Evolutionary conservation across 2,888 invertebrate species (phyloP).

Genomic region (Caenorhabditis becei): DNA sequence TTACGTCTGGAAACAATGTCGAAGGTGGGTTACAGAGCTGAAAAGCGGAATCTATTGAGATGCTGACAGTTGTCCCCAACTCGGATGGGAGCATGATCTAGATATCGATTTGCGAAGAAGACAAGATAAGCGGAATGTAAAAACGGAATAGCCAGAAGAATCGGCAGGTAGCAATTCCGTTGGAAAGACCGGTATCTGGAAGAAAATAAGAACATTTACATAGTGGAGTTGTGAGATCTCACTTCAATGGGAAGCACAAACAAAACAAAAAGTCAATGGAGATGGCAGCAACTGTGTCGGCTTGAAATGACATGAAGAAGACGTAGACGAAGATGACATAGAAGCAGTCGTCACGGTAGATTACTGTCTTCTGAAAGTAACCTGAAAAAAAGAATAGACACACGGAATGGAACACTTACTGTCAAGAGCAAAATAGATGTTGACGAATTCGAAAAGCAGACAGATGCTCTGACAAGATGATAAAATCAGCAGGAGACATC

Average conservation of each 20-base stretch:
- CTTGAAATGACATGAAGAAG: constrained; percentile 23
- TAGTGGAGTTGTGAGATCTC: neutral
- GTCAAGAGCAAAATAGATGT: constrained; percentile 12
- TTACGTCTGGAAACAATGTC: neutral
- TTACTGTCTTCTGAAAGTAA: neutral
- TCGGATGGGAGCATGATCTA: neutral
- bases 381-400: neutral
- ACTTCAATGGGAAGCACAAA: constrained; percentile 17
- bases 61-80: neutral
- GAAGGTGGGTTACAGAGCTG: constrained; percentile 28
- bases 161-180: neutral
- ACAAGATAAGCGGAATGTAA: constrained; percentile 2
- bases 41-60: too few relatives aligned
- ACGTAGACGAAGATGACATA: constrained; percentile 12
- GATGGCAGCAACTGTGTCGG: constrained; percentile 7
- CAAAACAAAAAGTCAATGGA: constrained; percentile 16
- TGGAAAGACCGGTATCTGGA: constrained; percentile 11
- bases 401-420: neutral
- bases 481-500: constrained; percentile 1
- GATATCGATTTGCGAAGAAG: neutral
- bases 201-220: neutral
- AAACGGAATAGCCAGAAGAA: constrained; percentile 6
- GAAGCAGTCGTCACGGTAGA: constrained; percentile 13
- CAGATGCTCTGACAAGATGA: constrained; percentile 14
- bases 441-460: constrained; percentile 17